Conservation (phyloP, 2,888 invertebrate genomes). For the Chrysolina americana region DNA sequence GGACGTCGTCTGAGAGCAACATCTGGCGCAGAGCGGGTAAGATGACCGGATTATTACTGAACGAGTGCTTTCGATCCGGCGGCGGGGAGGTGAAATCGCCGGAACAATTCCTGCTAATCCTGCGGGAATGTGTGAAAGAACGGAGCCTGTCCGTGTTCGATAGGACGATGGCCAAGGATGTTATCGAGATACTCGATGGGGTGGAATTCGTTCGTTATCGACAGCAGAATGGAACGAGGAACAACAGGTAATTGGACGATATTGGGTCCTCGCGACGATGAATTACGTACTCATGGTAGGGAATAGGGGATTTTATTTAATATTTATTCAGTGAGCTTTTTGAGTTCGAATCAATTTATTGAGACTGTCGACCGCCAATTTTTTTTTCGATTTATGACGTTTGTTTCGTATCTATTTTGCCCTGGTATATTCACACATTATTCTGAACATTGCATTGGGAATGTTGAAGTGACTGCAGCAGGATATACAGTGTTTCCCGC, state of each 20-base stretch:
- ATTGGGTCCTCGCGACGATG: neutral
- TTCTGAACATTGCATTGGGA: too few species aligned
- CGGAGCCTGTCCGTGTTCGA: slow-evolving; percentile 75
- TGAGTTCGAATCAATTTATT: neutral
- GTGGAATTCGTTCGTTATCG: slow-evolving; percentile 73
- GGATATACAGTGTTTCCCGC: too few species aligned
- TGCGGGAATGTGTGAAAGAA: slow-evolving; percentile 70
- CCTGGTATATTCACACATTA: too few species aligned
- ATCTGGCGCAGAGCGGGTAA: slow-evolving; percentile 54
- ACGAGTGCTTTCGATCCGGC: slow-evolving; percentile 52
- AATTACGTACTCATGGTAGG: neutral
- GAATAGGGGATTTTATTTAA: neutral
- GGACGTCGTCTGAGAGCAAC: slow-evolving; percentile 36
- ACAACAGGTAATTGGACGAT: slow-evolving; percentile 38
- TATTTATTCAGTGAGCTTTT: neutral
- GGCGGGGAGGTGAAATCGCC: slow-evolving; percentile 34
- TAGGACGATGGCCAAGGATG: slow-evolving; percentile 73
- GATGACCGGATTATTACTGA: slow-evolving; percentile 55
- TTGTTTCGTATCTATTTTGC: neutral
- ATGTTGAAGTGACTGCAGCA: too few species aligned
- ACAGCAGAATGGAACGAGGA: slow-evolving; percentile 66
- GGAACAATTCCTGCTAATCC: slow-evolving; percentile 45
- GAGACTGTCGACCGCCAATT: too few species aligned
- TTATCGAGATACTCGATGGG: slow-evolving; percentile 77
- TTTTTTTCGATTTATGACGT: neutral